Conservation (phyloP, 2,113 vertebrate species). For the Dromiciops gliroides region DNA sequence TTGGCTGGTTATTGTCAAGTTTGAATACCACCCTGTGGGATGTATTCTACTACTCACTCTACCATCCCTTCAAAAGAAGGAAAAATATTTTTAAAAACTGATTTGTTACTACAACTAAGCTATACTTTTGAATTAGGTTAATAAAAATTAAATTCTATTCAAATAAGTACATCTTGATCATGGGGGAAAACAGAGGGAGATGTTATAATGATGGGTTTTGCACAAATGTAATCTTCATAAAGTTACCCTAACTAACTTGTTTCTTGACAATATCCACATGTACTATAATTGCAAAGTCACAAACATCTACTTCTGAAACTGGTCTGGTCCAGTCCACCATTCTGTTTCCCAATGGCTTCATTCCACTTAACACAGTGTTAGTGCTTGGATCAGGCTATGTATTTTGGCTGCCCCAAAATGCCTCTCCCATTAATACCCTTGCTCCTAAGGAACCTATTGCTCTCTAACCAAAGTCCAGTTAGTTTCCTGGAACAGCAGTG, state of each 20-base stretch:
- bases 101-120: background rate
- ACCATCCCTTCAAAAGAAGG: background rate
- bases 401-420: background rate
- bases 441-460: background rate
- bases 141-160: background rate
- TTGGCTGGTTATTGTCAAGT: background rate
- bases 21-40: fast-evolving
- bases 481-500: background rate
- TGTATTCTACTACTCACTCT: background rate
- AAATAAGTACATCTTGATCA: constrained; percentile 22
- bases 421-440: background rate
- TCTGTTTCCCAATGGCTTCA: background rate
- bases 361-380: background rate
- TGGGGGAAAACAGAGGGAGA: background rate
- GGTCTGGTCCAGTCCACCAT: background rate
- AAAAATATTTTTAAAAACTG: background rate
- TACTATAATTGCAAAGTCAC: background rate
- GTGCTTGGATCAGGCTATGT: background rate
- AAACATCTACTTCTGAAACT: background rate
- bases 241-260: background rate
- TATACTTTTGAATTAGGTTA: background rate
- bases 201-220: background rate
- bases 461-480: background rate
- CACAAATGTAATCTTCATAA: background rate
- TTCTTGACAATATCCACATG: background rate